Evolutionary conservation across 2,888 invertebrate genomes (phyloP), one percentile per base, ranked within the genome.

Genomic region (Melieria omissa): DNA sequence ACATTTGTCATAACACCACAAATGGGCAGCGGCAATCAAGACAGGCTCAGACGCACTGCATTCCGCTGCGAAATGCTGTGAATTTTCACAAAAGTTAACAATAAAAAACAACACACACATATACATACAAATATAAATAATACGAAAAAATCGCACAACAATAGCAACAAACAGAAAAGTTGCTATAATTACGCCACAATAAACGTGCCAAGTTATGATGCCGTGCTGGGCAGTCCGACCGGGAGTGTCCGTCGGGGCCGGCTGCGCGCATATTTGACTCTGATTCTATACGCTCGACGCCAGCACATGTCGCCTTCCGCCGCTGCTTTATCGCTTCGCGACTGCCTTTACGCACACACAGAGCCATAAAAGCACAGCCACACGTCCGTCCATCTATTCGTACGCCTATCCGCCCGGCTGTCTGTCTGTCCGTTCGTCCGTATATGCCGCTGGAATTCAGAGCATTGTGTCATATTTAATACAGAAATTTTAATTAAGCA

Each of bases 381-480:
- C 29, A 29, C 29, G 29, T 29, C n/a, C 52, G n/a, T 49, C n/a
- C 10, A 49, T 2, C 10, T 3, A 3, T 49, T n/a, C n/a, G n/a
- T 1, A 29, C 29, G 29, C 3, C 52, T n/a, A n/a, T 12, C 10
- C 52, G 52, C 3, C 3, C 52, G 52, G 52, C 10, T 12, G 52
- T n/a, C n/a, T n/a, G n/a, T n/a, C 10, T 10, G 52, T n/a, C 1
- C 49, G 9, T 49, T 3, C 29, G 29, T 29, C 29, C 16, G 52
- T 9, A 10, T 29, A 4, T 63, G 41, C 4, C 9, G 1, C 10
- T 81, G 83, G 84, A 85, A 86, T 86, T 86, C 86, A 83, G 84
- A 84, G 83, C 85, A 85, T 85, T 86, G 86, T 84, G 85, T 85
- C 86, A 86, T 86, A 86, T 86, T 86, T 86, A 85, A 85, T 86